These are phyloP conservation scores for Clamator glandarius DNA, from an alignment of 2,797 vertebrate species.

Conservation along the genomic window DNA sequence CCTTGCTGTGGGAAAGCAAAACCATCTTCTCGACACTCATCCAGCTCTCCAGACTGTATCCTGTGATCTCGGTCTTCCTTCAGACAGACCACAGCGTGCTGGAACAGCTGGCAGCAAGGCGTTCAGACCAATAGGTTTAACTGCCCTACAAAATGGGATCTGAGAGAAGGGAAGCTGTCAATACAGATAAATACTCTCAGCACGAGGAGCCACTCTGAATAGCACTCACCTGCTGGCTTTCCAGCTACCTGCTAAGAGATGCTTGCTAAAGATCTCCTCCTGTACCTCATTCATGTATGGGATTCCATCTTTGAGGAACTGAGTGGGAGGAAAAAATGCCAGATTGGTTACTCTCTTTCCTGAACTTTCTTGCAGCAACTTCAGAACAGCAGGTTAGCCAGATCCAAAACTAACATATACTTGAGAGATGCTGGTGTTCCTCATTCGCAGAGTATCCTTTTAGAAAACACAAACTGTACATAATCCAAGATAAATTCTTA, in stretches of 20 bases:
- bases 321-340: not conserved
- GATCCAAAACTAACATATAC: not conserved
- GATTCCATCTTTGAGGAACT: constrained; percentile 81
- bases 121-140: not conserved
- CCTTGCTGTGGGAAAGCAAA: not conserved
- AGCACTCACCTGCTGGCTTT: constrained; percentile 56
- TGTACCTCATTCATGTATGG: constrained; percentile 79
- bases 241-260: constrained; percentile 61
- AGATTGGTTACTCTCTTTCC: not conserved
- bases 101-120: accelerated
- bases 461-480: not conserved
- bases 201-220: not conserved
- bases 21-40: not conserved
- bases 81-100: not conserved
- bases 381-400: not conserved
- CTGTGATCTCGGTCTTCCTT: not conserved
- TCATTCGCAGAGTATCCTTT: not conserved
- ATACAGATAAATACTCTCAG: not conserved
- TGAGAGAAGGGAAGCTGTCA: not conserved
- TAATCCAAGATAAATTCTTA: not conserved
- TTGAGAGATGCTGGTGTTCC: not conserved
- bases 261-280: constrained; percentile 69
- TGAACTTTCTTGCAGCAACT: not conserved
- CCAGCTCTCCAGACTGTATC: not conserved
- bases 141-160: not conserved